Evolutionary conservation across 2,113 vertebrate species (phyloP).

Genomic region (Atherinomorus stipes): DNA sequence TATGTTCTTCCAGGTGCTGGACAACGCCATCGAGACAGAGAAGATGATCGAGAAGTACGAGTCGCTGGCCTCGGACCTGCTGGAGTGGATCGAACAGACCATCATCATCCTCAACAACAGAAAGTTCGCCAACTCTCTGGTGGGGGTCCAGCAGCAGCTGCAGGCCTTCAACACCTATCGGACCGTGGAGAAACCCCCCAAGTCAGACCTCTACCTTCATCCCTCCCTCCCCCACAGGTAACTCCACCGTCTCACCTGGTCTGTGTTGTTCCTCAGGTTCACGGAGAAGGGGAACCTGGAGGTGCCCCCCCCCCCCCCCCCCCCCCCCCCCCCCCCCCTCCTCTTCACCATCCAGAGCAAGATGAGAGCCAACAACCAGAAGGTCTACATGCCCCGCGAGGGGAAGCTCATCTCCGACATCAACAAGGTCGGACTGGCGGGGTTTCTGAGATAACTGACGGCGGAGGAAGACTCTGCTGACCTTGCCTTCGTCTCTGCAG

Average conservation of each 20-base stretch:
- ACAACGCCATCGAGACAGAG: constrained; percentile 97
- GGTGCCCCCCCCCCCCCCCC: too few species aligned
- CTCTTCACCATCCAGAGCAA: constrained; percentile 99
- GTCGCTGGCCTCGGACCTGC: constrained; percentile 93
- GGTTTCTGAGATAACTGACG: too few species aligned
- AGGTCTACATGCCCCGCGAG: constrained; percentile 96
- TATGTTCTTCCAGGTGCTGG: constrained; percentile 86
- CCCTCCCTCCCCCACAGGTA: neutral
- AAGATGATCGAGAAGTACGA: constrained; percentile 98
- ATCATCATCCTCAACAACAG: constrained; percentile 98
- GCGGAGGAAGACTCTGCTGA: too few species aligned
- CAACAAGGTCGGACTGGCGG: constrained; percentile 88
- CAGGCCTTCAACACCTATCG: constrained; percentile 98
- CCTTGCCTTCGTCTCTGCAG: constrained; percentile 61
- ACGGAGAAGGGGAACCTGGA: constrained; percentile 98
- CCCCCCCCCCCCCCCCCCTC: too few species aligned
- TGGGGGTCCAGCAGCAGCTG: constrained; percentile 95
- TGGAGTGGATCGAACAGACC: constrained; percentile 99
- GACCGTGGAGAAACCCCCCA: constrained; percentile 93
- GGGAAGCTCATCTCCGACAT: constrained; percentile 98
- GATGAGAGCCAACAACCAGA: constrained; percentile 99
- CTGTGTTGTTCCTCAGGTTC: constrained; percentile 82
- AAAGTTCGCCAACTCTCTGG: constrained; percentile 95
- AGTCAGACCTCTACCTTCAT: constrained; percentile 42
- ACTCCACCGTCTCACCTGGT: neutral